Percentiles rank a stretch among this genome's conserved stretches.
phyloP scores from a whole-genome alignment of 2,888 invertebrate genomes.

The Bedellia somnulentella region DNA sequence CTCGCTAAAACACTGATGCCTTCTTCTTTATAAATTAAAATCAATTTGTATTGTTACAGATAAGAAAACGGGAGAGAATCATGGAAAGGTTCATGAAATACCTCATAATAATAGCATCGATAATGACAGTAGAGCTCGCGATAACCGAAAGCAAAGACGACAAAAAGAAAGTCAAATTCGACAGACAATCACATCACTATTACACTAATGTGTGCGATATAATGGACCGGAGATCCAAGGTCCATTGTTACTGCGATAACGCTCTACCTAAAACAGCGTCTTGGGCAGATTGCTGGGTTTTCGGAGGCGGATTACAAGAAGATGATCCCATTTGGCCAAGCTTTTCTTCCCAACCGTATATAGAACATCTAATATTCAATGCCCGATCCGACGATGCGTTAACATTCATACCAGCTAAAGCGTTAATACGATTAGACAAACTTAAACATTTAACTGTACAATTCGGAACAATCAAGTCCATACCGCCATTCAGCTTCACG shows the following conservation, averaged over 20 bases:
- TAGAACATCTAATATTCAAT: conserved; percentile 70
- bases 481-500: conserved; percentile 75
- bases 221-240: conserved; percentile 41
- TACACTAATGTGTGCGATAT: conserved; percentile 51
- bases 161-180: conserved; percentile 21
- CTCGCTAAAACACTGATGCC: too few species aligned
- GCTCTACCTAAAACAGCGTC: conserved; percentile 57
- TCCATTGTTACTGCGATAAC: conserved; percentile 53
- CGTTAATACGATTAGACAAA: conserved; percentile 67
- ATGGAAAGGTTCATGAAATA: conserved; percentile 43
- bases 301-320: conserved; percentile 60
- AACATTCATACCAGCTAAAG: conserved; percentile 71
- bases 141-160: conserved; percentile 43
- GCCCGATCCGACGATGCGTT: conserved; percentile 71
- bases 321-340: conserved; percentile 74
- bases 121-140: conserved; percentile 41
- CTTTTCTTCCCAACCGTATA: conserved; percentile 70
- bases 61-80: conserved; percentile 1
- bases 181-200: conserved; percentile 32
- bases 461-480: conserved; percentile 70
- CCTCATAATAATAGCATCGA: conserved; percentile 35
- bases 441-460: conserved; percentile 71
- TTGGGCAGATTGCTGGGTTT: conserved; percentile 76
- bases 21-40: too few species aligned
- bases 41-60: conserved; percentile 5